Evolutionary conservation across 2,113 vertebrate species (phyloP).

Genomic region (Psophia crepitans): DNA sequence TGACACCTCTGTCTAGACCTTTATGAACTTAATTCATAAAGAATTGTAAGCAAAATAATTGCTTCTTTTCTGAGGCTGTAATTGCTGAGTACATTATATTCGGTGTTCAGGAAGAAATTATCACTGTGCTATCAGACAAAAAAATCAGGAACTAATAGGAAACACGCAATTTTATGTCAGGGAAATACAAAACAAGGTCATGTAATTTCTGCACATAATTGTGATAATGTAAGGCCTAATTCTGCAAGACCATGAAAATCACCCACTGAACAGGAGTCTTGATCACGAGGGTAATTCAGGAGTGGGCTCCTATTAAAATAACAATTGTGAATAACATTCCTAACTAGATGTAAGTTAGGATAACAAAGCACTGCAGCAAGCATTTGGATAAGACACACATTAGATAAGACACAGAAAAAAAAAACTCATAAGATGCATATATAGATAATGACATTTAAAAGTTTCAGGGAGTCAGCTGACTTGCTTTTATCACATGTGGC

Average conservation of each 20-base stretch:
- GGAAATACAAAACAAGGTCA: constrained; percentile 40
- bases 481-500: not conserved
- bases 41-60: constrained; percentile 60
- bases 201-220: constrained; percentile 19
- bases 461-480: not conserved
- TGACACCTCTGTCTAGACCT: constrained; percentile 47
- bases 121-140: not conserved
- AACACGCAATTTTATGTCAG: constrained; percentile 23
- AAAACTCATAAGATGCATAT: not conserved
- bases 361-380: not conserved
- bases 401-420: too few relatives aligned
- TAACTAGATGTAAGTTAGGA: not conserved
- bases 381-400: not conserved
- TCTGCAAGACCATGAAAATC: not conserved
- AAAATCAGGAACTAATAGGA: constrained; percentile 47
- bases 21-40: constrained; percentile 51
- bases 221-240: constrained; percentile 15
- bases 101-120: constrained; percentile 1
- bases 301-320: not conserved
- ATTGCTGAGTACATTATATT: not conserved
- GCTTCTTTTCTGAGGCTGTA: constrained; percentile 24
- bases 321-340: not conserved
- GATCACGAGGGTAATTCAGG: not conserved
- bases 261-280: not conserved
- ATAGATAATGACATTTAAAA: not conserved